A percentile compares a stretch with the other conserved stretches of the same genome.
phyloP scores from a whole-genome alignment of 2,888 invertebrate species.

The Parapristionchus giblindavisi region DNA sequence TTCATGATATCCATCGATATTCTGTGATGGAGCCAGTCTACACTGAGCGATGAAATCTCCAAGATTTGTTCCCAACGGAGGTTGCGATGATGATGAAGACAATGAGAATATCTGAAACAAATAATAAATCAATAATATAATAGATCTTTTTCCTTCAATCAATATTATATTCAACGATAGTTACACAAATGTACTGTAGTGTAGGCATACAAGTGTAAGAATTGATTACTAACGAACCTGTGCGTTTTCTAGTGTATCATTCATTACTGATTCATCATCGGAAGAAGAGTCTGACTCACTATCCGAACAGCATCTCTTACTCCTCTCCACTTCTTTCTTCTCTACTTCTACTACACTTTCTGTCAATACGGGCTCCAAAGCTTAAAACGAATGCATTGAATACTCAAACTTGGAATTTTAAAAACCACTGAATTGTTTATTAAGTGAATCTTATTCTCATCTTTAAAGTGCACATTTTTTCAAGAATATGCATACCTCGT shows the following conservation, averaged over 20 bases:
- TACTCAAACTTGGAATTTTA: not conserved
- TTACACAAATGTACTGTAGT: not conserved
- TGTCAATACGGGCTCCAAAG: constrained; percentile 3
- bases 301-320: not conserved
- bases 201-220: not conserved
- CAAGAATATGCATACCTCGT: too few relatives aligned
- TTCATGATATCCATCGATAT: not conserved
- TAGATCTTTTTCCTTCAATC: not conserved
- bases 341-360: constrained; percentile 11
- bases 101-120: constrained; percentile 24
- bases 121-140: not conserved
- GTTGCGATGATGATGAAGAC: not conserved
- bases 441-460: too few relatives aligned
- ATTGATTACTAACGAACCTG: constrained; percentile 30
- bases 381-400: constrained; percentile 13
- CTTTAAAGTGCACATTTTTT: too few relatives aligned
- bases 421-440: too few relatives aligned
- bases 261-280: not conserved
- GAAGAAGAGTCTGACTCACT: not conserved
- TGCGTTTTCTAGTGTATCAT: constrained; percentile 13
- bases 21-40: constrained; percentile 5
- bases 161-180: not conserved
- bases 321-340: not conserved
- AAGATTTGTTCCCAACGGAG: constrained; percentile 8
- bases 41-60: constrained; percentile 34